Evolutionary conservation across 1,140 invertebrate species (phyloP), one percentile per base, ranked within the genome.

Genomic region (Rhagoletis zephyria): DNA sequence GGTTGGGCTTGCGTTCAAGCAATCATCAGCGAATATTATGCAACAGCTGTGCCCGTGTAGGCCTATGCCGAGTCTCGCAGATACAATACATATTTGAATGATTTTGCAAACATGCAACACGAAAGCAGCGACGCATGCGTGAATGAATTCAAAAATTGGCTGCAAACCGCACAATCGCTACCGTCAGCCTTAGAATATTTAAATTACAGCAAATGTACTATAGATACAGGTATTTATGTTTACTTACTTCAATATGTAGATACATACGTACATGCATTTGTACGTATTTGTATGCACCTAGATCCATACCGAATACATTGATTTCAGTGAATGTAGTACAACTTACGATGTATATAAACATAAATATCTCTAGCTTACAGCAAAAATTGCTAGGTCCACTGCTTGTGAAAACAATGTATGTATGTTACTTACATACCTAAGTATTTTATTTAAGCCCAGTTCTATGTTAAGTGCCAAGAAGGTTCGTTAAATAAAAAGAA

Each of bases 81-180:
- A 81, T 30, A 30, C 30, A 30, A 30, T 30, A 30, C 30, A 30
- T 81, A 81, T 81, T 81, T 81, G 74, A 81, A 56, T 56, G 48
- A 81, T 81, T 81, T 81, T 56, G 74, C 45, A 81, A 81, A 19
- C 74, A 81, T 81, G 74, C 74, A 81, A 56, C 74, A 81, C 74
- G 74, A 56, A 81, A 81, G 6, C 51, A n/a, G 51, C 51, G 48
- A n/a, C 45, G 10, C 48, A 81, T 81, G 74, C 74, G 74, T 81
- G 45, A 81, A 59, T 19, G 74, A 81, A 59, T 81, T 81, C 6
- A 81, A 81, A 81, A 81, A 56, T 81, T 56, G 48, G 48, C 70
- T 51, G 70, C 70, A 56, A 67, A 12, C 65, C 2, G 5, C 10
- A 19, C 48, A 51, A 14, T 77, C n/a, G 70, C 70, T 19, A 77